phyloP scores from a whole-genome alignment of 2,113 vertebrate species.

The Pachypanchax playfairii region DNA sequence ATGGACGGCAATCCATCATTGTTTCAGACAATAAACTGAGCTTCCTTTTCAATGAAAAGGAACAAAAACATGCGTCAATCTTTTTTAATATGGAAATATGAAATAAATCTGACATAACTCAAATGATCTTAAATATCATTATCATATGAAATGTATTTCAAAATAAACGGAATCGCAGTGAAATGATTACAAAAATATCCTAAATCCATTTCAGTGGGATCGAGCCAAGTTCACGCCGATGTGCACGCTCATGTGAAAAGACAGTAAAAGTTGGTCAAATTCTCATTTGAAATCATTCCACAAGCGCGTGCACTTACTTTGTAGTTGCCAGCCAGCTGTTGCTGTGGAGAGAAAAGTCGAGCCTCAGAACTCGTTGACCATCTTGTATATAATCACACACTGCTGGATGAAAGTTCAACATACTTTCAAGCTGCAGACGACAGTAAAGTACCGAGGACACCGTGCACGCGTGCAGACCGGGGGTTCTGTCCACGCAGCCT shows the following conservation, averaged over 20 bases:
- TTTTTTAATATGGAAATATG: not conserved
- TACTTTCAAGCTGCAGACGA: not conserved
- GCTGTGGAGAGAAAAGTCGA: slow-evolving; percentile 42
- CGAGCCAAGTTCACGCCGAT: slow-evolving; percentile 44
- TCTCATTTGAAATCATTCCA: not conserved
- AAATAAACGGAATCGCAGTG: too few relatives aligned
- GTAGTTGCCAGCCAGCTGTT: slow-evolving; percentile 65
- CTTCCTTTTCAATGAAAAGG: slow-evolving; percentile 1
- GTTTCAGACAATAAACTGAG: slow-evolving; percentile 48
- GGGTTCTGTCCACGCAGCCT: slow-evolving; percentile 26
- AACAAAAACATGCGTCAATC: not conserved
- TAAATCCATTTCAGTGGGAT: too few relatives aligned
- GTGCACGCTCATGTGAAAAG: not conserved
- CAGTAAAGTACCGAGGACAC: not conserved
- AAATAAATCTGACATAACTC: not conserved
- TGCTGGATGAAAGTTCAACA: slow-evolving; percentile 12
- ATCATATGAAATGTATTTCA: too few relatives aligned
- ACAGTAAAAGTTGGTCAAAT: not conserved
- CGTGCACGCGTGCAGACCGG: not conserved
- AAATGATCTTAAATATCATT: too few relatives aligned
- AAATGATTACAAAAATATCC: too few relatives aligned
- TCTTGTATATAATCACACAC: too few relatives aligned
- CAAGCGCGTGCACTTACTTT: too few relatives aligned
- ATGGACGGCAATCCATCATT: slow-evolving; percentile 71
- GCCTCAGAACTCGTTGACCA: slow-evolving; percentile 3